Conservation (phyloP, 2,888 invertebrate species). For the Bruchidius siliquastri region DNA sequence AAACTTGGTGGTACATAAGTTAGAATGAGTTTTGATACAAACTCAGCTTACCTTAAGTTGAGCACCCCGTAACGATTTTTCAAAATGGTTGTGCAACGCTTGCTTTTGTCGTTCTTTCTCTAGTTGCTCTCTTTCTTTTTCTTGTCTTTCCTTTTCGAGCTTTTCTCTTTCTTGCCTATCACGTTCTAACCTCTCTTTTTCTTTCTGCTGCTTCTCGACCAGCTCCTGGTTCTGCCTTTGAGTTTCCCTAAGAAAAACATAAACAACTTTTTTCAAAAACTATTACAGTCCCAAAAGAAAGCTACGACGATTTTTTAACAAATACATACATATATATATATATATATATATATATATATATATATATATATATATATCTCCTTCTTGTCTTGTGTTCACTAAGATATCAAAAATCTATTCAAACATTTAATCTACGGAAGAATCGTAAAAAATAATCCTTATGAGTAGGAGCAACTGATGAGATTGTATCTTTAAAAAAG, state of each 20-base stretch:
- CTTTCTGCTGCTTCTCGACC: constrained; percentile 52
- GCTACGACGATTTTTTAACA: no score
- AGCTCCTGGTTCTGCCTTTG: constrained; percentile 60
- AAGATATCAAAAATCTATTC: no score
- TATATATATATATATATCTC: no score
- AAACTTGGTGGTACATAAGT: background rate
- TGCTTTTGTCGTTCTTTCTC: constrained; percentile 60
- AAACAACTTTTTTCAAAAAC: no score
- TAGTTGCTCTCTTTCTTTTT: constrained; percentile 41
- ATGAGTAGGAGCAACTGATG: no score
- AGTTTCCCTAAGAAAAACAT: constrained; percentile 9
- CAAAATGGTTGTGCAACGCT: constrained; percentile 84
- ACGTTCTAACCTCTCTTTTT: constrained; percentile 47
- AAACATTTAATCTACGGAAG: no score
- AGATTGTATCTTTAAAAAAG: no score
- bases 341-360: no score
- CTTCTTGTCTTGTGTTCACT: no score
- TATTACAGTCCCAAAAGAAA: no score
- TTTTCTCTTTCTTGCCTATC: constrained; percentile 35
- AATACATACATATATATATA: no score
- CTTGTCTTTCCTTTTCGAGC: constrained; percentile 42
- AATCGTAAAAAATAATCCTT: no score
- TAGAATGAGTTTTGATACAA: background rate
- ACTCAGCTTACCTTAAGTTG: constrained; percentile 63
- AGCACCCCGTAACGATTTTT: constrained; percentile 77